Evolutionary conservation across 2,888 invertebrate species (phyloP).

Genomic region (Anoncus sp.): DNA sequence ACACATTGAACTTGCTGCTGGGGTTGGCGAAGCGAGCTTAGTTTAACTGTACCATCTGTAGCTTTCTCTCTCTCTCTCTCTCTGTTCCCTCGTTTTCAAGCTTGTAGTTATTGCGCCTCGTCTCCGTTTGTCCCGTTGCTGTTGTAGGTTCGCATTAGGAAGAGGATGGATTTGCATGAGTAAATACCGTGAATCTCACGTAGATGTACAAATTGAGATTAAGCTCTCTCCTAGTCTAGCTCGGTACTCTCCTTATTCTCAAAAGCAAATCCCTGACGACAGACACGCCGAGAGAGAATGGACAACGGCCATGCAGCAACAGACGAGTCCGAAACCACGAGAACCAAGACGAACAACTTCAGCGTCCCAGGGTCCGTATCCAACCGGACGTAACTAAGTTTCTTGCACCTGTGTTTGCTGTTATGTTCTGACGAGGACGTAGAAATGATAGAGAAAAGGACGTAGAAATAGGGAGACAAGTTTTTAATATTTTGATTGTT

Average conservation of each 20-base stretch:
- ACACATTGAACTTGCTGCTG: constrained; percentile 52
- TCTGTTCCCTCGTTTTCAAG: constrained; percentile 59
- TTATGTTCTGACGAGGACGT: constrained; percentile 11
- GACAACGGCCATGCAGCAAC: constrained; percentile 41
- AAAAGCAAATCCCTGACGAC: constrained; percentile 48
- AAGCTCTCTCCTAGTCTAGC: constrained; percentile 60
- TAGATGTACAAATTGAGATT: constrained; percentile 74
- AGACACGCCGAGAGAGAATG: constrained; percentile 29
- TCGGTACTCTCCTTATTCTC: constrained; percentile 55
- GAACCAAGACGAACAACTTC: constrained; percentile 37
- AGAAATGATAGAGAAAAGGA: too few species aligned
- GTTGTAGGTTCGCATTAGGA: constrained; percentile 67
- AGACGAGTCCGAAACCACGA: constrained; percentile 25
- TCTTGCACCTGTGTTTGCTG: constrained; percentile 17
- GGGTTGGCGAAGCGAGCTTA: constrained; percentile 41
- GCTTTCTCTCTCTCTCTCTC: constrained; percentile 37
- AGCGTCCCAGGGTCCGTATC: constrained; percentile 11
- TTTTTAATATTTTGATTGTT: neutral
- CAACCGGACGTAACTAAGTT: constrained; percentile 26
- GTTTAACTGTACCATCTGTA: constrained; percentile 37
- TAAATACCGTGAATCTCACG: constrained; percentile 69
- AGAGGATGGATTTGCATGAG: constrained; percentile 74
- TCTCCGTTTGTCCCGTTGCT: constrained; percentile 43
- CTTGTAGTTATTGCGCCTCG: constrained; percentile 35
- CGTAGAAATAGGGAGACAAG: neutral